Base-by-base conservation (phyloP, 2,888 invertebrate genomes). In the Eilema griseolum region DNA sequence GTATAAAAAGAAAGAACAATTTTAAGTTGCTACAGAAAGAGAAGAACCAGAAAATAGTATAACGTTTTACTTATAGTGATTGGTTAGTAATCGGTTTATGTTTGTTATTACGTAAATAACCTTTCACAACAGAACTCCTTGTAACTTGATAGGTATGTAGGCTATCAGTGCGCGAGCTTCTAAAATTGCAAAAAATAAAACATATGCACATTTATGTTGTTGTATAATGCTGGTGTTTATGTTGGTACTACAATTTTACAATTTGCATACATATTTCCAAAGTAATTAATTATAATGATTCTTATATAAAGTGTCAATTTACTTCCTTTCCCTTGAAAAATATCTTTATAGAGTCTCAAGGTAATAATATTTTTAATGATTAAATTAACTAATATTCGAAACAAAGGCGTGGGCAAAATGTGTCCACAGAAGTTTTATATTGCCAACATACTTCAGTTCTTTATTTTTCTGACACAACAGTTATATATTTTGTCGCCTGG, bases 111-210 rank as follows among this genome's bases (percentile, higher is more conserved):
- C 57, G 26, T 62, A 14, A 61, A 56, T 24, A 63, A 8, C 16
- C 57, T 57, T 56, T 68, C 52, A 52, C 52, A 10, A 46, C 46
- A 52, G 52, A 52, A 52, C 59, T 59, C 26, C 28, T 60, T 60
- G 33, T 33, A 37, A 56, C 16, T n/a, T n/a, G 60, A 60, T 26
- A 60, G 37, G 41, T 24, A 60, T 60, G 60, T 41, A 41, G 60
- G 33, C 33, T 37, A 37, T 11, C 33, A 37, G 33, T 41, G 23
- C 46, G 31, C 23, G 28, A 28, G 37, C 52, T 59, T 63, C 41
- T n/a, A 8, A 60, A 64, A 64, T 60, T 69, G 52, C 60, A 69
- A 24, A 46, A 62, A 59, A 65, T 66, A 56, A 59, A 46, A 33
- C 62, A 56, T 28, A n/a, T 62, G 46, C 37, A 60, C 41, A 24